Evolutionary conservation across 2,113 vertebrate species (phyloP).

Genomic region (Centrocercus urophasianus): DNA sequence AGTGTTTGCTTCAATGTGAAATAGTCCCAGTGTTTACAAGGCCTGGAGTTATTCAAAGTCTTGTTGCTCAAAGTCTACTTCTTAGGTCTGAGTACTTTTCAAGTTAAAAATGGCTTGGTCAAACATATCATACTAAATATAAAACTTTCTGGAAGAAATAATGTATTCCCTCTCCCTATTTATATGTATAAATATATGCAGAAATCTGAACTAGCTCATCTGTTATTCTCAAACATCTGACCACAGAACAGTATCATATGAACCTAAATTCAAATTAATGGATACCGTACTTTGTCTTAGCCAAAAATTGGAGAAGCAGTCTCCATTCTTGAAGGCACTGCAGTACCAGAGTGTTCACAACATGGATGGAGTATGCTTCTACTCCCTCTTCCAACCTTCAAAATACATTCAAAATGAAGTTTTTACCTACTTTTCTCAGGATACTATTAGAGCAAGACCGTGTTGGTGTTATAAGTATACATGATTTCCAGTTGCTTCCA

Average conservation of each 20-base stretch:
- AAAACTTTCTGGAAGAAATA: background rate
- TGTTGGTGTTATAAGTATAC: background rate
- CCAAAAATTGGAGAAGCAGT: background rate
- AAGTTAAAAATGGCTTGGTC: background rate
- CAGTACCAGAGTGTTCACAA: background rate
- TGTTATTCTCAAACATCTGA: too few relatives aligned
- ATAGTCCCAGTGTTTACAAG: background rate
- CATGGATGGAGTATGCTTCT: background rate
- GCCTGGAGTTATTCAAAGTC: background rate
- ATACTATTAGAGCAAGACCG: background rate
- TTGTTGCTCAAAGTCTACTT: background rate
- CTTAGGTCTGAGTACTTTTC: background rate
- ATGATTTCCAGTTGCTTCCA: background rate
- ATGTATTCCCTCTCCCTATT: background rate
- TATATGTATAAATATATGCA: background rate
- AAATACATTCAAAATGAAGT: background rate
- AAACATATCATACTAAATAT: background rate
- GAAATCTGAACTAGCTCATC: background rate
- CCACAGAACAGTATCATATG: background rate
- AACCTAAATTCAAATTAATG: background rate
- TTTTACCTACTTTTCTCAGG: background rate
- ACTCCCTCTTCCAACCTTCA: background rate
- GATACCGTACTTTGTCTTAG: background rate
- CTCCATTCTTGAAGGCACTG: background rate
- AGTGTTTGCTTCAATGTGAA: background rate